These are phyloP conservation scores for Halcyon senegalensis DNA, from an alignment of 2,113 vertebrate genomes.

Conservation along the genomic window DNA sequence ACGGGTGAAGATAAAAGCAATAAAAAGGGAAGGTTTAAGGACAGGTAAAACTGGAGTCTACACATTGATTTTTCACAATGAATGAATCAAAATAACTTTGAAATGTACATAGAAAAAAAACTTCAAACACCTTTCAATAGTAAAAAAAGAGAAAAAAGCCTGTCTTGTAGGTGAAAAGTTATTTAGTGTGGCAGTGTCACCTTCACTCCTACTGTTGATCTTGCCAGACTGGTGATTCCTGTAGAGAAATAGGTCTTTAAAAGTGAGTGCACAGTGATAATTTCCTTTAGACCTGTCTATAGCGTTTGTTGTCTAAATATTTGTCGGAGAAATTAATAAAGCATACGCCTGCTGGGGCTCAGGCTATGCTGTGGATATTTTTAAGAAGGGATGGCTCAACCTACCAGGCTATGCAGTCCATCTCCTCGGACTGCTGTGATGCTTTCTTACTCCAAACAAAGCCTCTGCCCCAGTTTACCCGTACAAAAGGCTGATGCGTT, in stretches of 20 bases:
- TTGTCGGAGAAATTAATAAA: slow-evolving; percentile 33
- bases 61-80: not conserved
- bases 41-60: slow-evolving; percentile 2
- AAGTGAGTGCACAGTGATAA: not conserved
- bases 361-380: not conserved
- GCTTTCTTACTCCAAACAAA: slow-evolving; percentile 10
- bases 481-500: not conserved
- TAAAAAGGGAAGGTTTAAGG: slow-evolving; percentile 5
- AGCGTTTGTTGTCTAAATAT: slow-evolving; percentile 54
- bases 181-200: slow-evolving; percentile 21
- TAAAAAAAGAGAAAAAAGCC: slow-evolving; percentile 23
- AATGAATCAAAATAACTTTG: slow-evolving; percentile 46
- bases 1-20: slow-evolving; percentile 14
- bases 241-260: slow-evolving; percentile 41
- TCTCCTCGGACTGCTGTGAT: not conserved
- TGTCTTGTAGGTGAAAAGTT: slow-evolving; percentile 22
- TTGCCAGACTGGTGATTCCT: slow-evolving; percentile 43
- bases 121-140: slow-evolving; percentile 31
- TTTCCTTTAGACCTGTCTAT: slow-evolving; percentile 1
- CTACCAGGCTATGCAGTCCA: not conserved
- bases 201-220: slow-evolving; percentile 25
- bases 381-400: slow-evolving; percentile 13
- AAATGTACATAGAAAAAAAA: slow-evolving; percentile 19
- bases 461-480: not conserved
- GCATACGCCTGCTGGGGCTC: not conserved